These are phyloP conservation scores for Otocyon megalotis DNA, from an alignment of 2,113 vertebrate genomes.

Conservation along the genomic window DNA sequence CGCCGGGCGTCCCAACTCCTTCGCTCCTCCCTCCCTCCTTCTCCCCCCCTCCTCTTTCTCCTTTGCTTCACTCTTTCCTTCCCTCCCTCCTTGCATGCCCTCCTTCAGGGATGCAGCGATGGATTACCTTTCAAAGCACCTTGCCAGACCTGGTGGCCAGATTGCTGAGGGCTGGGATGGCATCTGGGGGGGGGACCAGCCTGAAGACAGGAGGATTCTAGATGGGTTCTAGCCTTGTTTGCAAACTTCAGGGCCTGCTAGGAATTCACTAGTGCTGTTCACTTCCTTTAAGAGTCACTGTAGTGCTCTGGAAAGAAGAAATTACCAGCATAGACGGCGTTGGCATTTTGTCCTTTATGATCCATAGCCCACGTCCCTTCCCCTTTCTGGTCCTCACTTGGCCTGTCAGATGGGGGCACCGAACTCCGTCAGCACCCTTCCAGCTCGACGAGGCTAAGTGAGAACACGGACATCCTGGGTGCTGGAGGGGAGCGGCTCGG, in stretches of 20 bases:
- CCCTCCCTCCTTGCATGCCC: background rate
- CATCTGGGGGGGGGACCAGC: background rate
- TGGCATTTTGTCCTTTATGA: background rate
- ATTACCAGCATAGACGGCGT: background rate
- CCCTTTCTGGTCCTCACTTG: background rate
- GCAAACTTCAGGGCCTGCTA: background rate
- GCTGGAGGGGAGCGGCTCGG: background rate
- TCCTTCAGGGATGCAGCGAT: background rate
- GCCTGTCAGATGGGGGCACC: background rate
- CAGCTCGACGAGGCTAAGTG: background rate
- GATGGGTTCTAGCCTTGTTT: background rate
- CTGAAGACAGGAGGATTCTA: background rate
- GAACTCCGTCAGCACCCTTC: background rate
- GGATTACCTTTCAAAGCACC: background rate
- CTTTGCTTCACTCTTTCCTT: too few relatives aligned
- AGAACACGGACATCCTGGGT: background rate
- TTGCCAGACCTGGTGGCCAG: background rate
- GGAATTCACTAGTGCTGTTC: background rate
- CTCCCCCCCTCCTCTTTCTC: rapidly evolving
- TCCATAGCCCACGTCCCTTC: background rate
- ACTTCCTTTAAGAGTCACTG: background rate
- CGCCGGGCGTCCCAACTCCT: too few relatives aligned
- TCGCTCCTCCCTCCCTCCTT: rapidly evolving
- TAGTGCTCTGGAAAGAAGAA: background rate
- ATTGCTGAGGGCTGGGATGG: background rate